Percentiles rank a stretch among this genome's conserved stretches.
These are phyloP conservation scores for Rhaphigaster nebulosa DNA, from an alignment of 2,888 invertebrate species.

Conservation along the genomic window DNA sequence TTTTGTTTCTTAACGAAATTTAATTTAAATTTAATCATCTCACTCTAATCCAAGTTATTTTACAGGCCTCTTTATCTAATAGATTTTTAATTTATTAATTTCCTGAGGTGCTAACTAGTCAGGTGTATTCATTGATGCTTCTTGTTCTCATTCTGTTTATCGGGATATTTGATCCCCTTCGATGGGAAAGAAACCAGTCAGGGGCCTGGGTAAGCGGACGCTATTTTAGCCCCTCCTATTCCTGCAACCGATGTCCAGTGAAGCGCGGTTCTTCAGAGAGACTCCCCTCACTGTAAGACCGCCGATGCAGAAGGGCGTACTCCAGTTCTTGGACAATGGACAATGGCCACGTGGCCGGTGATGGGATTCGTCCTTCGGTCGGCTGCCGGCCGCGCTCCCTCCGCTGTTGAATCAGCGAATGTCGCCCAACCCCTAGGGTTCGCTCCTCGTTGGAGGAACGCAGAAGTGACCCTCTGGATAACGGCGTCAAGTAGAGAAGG, in stretches of 20 bases:
- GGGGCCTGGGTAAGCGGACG: background rate
- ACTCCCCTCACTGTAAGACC: background rate
- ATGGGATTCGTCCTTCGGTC: slow-evolving; percentile 30
- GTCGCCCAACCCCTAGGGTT: background rate
- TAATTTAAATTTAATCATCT: slow-evolving; percentile 48
- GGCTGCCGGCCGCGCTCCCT: background rate
- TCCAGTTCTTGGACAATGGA: slow-evolving; percentile 28
- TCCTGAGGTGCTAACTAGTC: background rate
- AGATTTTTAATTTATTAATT: slow-evolving; percentile 41
- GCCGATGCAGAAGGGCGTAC: background rate
- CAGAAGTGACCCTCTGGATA: background rate
- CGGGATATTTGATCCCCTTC: background rate
- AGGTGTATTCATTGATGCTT: background rate
- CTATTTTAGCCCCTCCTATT: background rate
- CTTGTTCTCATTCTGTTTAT: background rate
- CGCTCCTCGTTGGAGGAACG: background rate
- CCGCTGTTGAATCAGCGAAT: slow-evolving; percentile 4
- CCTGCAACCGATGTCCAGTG: background rate
- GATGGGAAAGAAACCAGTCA: background rate
- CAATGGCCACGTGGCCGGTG: slow-evolving; percentile 30
- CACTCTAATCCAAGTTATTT: slow-evolving; percentile 24
- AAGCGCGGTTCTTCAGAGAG: background rate
- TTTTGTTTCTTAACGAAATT: slow-evolving; percentile 36
- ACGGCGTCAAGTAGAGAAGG: background rate
- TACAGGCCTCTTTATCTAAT: slow-evolving; percentile 21